These are phyloP conservation scores for Arothron firmamentum DNA, from an alignment of 2,113 vertebrate species.

Conservation along the genomic window DNA sequence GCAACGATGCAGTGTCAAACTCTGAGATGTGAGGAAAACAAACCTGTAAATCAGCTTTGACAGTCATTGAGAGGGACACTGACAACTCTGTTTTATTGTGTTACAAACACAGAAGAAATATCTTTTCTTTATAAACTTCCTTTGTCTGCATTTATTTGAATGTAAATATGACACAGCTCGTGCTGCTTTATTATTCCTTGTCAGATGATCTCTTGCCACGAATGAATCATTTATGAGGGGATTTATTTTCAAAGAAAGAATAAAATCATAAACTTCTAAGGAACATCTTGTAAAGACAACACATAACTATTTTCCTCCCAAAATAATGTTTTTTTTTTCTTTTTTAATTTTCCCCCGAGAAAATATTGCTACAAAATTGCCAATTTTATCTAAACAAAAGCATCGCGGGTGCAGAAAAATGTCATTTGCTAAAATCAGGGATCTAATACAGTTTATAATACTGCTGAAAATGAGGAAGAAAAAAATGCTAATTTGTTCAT, in stretches of 20 bases:
- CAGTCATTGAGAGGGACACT: conserved; percentile 63
- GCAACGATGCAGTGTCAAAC: conserved; percentile 55
- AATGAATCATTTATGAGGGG: conserved; percentile 72
- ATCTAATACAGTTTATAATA: conserved; percentile 76
- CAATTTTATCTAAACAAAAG: conserved; percentile 62
- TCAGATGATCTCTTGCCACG: conserved; percentile 64
- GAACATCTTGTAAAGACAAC: conserved; percentile 61
- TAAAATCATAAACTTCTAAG: conserved; percentile 69
- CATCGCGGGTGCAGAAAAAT: conserved; percentile 60
- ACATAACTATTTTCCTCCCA: conserved; percentile 44
- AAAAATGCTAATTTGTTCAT: conserved; percentile 77
- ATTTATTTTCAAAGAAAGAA: conserved; percentile 74
- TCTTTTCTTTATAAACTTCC: conserved; percentile 62
- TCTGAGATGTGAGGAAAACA: conserved; percentile 49
- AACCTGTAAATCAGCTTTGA: conserved; percentile 60
- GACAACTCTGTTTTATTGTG: conserved; percentile 67
- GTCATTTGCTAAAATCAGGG: conserved; percentile 74
- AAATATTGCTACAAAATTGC: conserved; percentile 73
- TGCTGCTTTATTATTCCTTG: conserved; percentile 71
- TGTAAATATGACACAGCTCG: conserved; percentile 64
- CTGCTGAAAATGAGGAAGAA: conserved; percentile 69
- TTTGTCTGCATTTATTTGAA: conserved; percentile 74
- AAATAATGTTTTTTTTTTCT: conserved; percentile 37
- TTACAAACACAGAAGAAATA: conserved; percentile 67
- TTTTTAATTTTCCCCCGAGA: conserved; percentile 48